Conservation (phyloP, 1,140 invertebrate genomes). For the Pseudomyrmex concolor region DNA sequence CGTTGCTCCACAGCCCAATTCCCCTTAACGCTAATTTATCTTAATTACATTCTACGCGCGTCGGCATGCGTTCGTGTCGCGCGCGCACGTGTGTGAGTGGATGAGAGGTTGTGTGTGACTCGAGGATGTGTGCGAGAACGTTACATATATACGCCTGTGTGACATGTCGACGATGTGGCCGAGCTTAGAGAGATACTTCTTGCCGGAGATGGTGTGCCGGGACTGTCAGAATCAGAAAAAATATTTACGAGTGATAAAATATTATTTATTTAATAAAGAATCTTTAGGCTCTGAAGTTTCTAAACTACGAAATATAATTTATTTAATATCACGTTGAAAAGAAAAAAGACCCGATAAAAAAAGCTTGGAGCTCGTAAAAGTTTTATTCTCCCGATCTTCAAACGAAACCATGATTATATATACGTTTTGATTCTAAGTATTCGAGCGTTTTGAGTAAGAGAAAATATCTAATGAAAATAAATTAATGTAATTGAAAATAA, state of each 20-base stretch:
- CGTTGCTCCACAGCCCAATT: slow-evolving; percentile 76
- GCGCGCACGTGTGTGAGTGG: slow-evolving; percentile 24
- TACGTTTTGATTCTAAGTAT: too few relatives aligned
- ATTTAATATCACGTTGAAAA: too few relatives aligned
- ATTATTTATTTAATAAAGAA: too few relatives aligned
- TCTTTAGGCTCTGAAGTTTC: too few relatives aligned
- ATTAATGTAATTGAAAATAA: too few relatives aligned
- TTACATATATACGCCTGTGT: background rate
- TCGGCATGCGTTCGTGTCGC: slow-evolving; percentile 70
- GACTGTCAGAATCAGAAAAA: slow-evolving; percentile 17
- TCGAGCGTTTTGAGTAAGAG: too few relatives aligned
- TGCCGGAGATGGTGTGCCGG: background rate
- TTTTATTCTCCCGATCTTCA: too few relatives aligned
- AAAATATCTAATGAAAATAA: too few relatives aligned
- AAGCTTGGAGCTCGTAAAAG: too few relatives aligned
- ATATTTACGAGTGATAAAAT: slow-evolving; percentile 5
- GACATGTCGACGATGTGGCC: slow-evolving; percentile 34
- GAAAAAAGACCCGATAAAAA: too few relatives aligned
- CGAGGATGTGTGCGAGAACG: background rate
- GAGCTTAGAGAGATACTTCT: slow-evolving; percentile 23
- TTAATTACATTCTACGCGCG: slow-evolving; percentile 84
- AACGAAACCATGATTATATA: too few relatives aligned
- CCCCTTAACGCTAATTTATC: slow-evolving; percentile 84
- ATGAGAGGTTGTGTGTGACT: background rate
- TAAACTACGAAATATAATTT: too few relatives aligned